Base-by-base conservation (phyloP, 1,140 invertebrate genomes). In the Diorhabda carinulata region DNA sequence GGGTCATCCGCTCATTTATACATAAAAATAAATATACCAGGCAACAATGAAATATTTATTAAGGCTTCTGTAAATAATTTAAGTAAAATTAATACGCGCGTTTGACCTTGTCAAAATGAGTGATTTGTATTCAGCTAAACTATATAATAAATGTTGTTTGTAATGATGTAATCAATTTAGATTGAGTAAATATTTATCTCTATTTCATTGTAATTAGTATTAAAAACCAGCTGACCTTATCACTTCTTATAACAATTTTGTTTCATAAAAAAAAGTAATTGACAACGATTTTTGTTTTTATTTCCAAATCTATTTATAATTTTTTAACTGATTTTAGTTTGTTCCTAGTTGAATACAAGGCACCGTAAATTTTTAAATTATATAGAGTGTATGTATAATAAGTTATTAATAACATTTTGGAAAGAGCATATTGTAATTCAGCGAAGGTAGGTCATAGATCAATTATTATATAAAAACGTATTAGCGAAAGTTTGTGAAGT, bases 31-130 rank as follows among this genome's bases (percentile, higher is more conserved):
- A 52, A 8, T 52, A 52, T 52, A 52, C n/a, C 60, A 47, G 59
- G 67, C 43, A 70, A 65, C 66, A 62, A 60, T 41, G 59, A 66
- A 58, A 45, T 67, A 59, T 47, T 57, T 59, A 56, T 45, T 67
- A 61, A 70, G 57, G 64, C 57, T 67, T 65, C 57, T 65, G 66
- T 52, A 62, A 44, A 60, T 61, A 52, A 61, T 59, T 43, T 6
- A 57, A 43, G 6, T 67, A 61, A 10, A 52, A 45, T 52, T 5
- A 66, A 43, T 67, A 40, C 25, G 41, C 9, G 7, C 66, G 66
- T 40, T 70, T 47, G 59, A 10, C 4, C 58, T 58, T 40, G 59
- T 42, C 25, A 52, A 66, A 43, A 52, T 4, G 42, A n/a, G 47
- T 52, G 47, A 52, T 8, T 52, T 52, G 47, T 52, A 52, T 52